These are phyloP conservation scores for Schizotus pectinicornis DNA, from an alignment of 2,888 invertebrate genomes.

Conservation along the genomic window DNA sequence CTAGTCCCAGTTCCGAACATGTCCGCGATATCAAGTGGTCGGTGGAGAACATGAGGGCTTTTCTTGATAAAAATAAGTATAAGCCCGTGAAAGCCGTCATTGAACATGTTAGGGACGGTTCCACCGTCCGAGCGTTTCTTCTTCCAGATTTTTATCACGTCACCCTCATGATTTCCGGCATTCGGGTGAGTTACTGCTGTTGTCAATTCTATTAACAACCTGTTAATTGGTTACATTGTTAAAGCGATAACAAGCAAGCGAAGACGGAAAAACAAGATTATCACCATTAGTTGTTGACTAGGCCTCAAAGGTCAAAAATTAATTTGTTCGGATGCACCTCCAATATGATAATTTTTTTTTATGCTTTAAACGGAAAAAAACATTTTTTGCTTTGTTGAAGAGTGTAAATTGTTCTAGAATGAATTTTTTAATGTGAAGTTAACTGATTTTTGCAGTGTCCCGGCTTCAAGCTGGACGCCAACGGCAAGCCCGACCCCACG, in stretches of 20 bases:
- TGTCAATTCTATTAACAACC: too few relatives aligned
- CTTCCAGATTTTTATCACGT: conserved; percentile 90
- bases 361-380: too few relatives aligned
- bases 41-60: conserved; percentile 77
- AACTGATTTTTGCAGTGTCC: conserved; percentile 65
- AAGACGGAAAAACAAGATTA: not conserved
- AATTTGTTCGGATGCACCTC: too few relatives aligned
- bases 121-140: conserved; percentile 90
- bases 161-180: conserved; percentile 95
- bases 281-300: not conserved
- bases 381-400: too few relatives aligned
- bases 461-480: conserved; percentile 78
- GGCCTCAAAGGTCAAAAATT: too few relatives aligned
- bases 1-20: conserved; percentile 63
- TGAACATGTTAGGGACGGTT: conserved; percentile 97
- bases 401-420: too few relatives aligned
- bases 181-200: conserved; percentile 68
- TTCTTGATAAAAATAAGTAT: conserved; percentile 84
- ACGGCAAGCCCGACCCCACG: conserved; percentile 72
- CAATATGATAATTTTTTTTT: too few relatives aligned
- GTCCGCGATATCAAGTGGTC: conserved; percentile 88
- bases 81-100: conserved; percentile 92
- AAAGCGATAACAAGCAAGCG: too few relatives aligned
- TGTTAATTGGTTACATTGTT: too few relatives aligned
- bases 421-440: not conserved